A percentile compares a stretch with the other conserved stretches of the same genome.
Evolutionary conservation across 37 sponge, comb jelly and placozoan species (phyloP).

Genomic region (Diacarnus erythraeanus): DNA sequence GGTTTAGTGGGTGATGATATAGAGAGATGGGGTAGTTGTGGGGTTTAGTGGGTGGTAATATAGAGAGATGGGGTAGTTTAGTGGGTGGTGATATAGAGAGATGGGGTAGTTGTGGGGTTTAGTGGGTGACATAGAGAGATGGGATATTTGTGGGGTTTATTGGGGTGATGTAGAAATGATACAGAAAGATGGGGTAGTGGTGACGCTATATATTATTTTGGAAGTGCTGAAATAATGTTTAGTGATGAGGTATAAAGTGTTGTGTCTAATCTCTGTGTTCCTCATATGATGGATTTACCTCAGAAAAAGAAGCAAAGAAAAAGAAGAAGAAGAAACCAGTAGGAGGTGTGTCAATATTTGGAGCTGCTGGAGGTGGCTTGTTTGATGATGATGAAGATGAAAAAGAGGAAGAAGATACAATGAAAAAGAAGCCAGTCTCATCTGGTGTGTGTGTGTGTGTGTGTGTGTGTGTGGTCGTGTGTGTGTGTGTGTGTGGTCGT

Average conservation of each 20-base stretch:
- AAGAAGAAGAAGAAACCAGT: conserved; percentile 75
- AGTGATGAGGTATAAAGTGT: too few species aligned
- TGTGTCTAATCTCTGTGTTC: too few species aligned
- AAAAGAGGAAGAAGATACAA: conserved; percentile 24
- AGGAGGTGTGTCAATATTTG: conserved; percentile 87
- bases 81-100: too few species aligned
- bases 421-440: background rate
- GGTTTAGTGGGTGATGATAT: too few species aligned
- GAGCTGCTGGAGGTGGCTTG: conserved; percentile 40
- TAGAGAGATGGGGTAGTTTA: too few species aligned
- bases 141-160: background rate
- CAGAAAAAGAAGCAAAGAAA: background rate
- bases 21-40: too few species aligned
- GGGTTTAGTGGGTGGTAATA: too few species aligned
- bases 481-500: background rate
- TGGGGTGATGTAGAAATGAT: too few species aligned
- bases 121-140: background rate
- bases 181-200: too few species aligned
- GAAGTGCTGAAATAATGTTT: too few species aligned
- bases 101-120: too few species aligned
- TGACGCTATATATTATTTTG: too few species aligned
- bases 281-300: background rate
- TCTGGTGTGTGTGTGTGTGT: conserved; percentile 1
- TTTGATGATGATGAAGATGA: conserved; percentile 59
- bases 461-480: conserved; percentile 13